These are phyloP conservation scores for Drosophila leonis DNA, from an alignment of 2,888 invertebrate genomes.

Conservation along the genomic window DNA sequence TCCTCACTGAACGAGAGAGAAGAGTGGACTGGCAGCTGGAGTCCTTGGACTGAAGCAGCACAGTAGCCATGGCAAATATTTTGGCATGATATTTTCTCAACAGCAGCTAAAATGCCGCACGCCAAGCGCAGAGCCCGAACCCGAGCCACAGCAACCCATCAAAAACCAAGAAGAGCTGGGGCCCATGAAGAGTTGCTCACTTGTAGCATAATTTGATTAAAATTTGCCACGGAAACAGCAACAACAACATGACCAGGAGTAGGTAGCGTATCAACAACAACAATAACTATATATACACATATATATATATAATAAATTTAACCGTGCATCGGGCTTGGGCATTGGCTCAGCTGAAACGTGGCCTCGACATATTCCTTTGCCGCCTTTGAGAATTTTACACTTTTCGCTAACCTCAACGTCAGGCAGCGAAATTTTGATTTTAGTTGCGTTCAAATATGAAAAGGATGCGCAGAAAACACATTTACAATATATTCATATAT, in stretches of 20 bases:
- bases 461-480: neutral
- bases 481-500: neutral
- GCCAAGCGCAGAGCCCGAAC: conserved; percentile 42
- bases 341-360: conserved; percentile 17
- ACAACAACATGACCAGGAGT: conserved; percentile 9
- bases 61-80: conserved; percentile 56
- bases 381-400: conserved; percentile 58
- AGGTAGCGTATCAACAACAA: conserved; percentile 9
- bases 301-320: neutral
- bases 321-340: conserved; percentile 6
- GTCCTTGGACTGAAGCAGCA: conserved; percentile 4
- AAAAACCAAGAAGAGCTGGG: conserved; percentile 6
- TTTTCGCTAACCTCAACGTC: conserved; percentile 11
- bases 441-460: neutral
- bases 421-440: conserved; percentile 11
- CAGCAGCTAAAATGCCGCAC: conserved; percentile 65
- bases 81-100: conserved; percentile 63
- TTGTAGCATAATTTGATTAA: conserved; percentile 74
- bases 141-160: neutral
- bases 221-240: conserved; percentile 53
- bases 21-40: neutral
- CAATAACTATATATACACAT: neutral
- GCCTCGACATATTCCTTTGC: conserved; percentile 32
- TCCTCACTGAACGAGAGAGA: neutral
- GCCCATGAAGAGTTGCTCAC: conserved; percentile 47